Percentiles rank a stretch among this genome's conserved stretches.
phyloP scores from a whole-genome alignment of 2,113 vertebrate genomes.

The Corvus cornix region DNA sequence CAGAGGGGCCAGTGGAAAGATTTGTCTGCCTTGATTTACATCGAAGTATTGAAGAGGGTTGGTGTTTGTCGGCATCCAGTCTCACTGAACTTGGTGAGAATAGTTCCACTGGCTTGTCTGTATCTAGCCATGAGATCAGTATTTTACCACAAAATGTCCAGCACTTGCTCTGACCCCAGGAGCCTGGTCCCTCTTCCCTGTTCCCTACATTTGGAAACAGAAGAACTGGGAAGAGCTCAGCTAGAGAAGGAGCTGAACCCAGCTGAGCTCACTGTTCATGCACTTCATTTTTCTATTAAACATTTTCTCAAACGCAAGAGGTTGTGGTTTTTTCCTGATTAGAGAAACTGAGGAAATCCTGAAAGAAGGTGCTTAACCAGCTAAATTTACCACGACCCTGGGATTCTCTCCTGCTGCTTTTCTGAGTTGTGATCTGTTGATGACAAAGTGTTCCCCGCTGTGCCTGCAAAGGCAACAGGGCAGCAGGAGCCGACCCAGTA shows the following conservation, averaged over 20 bases:
- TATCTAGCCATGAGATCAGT: neutral
- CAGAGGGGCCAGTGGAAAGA: neutral
- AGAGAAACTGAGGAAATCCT: neutral
- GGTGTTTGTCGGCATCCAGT: neutral
- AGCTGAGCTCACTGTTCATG: neutral
- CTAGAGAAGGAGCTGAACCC: neutral
- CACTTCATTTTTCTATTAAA: neutral
- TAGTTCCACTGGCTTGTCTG: neutral
- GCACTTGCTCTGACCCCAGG: neutral
- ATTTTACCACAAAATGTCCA: neutral
- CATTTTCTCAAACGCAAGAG: neutral
- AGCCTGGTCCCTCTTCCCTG: fast-evolving
- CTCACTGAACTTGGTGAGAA: neutral
- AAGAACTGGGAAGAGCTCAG: neutral
- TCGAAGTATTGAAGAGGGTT: neutral
- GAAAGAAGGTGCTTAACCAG: neutral
- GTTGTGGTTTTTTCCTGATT: neutral
- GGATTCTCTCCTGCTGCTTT: neutral
- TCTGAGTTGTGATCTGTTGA: neutral
- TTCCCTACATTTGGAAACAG: neutral
- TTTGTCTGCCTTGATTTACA: neutral
- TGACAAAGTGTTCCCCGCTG: fast-evolving
- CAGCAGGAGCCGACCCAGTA: fast-evolving
- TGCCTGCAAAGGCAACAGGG: neutral
- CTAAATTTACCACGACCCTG: neutral